These are phyloP conservation scores for Penaeus indicus DNA, from an alignment of 1,140 invertebrate species.

Conservation along the genomic window DNA sequence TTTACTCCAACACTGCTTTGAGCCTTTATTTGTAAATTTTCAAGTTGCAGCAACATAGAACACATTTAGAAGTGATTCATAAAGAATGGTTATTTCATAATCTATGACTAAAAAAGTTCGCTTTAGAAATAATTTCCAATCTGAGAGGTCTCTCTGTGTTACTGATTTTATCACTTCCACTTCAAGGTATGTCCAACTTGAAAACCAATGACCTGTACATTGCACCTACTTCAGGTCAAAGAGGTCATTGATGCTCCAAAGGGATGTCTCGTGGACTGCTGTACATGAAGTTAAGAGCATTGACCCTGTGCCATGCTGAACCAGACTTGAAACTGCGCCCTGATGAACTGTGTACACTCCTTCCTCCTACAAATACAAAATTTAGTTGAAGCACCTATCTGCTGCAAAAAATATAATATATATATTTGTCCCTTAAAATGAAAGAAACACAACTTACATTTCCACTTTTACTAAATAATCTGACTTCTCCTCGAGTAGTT, in stretches of 20 bases:
- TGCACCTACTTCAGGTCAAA: conserved; percentile 79
- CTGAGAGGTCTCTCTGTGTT: no score
- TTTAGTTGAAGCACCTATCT: background rate
- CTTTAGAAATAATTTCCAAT: no score
- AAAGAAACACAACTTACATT: conserved; percentile 45
- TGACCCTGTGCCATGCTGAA: conserved; percentile 80
- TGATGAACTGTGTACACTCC: conserved; percentile 58
- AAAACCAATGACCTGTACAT: background rate
- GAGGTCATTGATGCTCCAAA: conserved; percentile 84
- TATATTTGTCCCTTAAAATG: background rate
- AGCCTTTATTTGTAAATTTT: no score
- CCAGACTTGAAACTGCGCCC: conserved; percentile 83
- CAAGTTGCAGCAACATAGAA: no score
- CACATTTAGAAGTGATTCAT: no score
- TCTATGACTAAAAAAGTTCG: no score
- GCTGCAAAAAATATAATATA: conserved; percentile 50
- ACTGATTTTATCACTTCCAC: no score
- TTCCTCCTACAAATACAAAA: conserved; percentile 58
- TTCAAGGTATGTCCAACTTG: no score
- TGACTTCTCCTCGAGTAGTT: conserved; percentile 64
- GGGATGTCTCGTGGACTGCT: conserved; percentile 72
- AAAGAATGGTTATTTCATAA: no score
- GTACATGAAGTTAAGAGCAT: conserved; percentile 84
- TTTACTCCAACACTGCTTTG: no score
- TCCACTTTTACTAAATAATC: conserved; percentile 62